Conservation (phyloP, 2,888 invertebrate genomes). For the Callyntrura sp. region DNA sequence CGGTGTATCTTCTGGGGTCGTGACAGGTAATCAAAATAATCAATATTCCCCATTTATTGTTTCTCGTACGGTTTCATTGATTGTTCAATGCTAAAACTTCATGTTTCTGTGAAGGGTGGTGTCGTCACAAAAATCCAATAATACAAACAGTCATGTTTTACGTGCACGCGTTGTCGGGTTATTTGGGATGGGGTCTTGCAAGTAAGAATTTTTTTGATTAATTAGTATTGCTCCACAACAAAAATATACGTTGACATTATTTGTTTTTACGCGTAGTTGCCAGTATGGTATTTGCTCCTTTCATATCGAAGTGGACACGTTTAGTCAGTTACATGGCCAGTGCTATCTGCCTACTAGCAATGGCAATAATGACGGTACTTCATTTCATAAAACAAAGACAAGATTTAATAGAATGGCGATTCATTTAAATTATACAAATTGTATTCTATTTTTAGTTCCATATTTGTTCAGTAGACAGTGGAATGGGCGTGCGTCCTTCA, state of each 20-base stretch:
- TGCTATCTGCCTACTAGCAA: constrained; percentile 68
- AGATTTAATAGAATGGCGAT: too few relatives aligned
- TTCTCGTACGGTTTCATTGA: too few relatives aligned
- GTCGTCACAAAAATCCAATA: constrained; percentile 56
- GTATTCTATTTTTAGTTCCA: constrained; percentile 43
- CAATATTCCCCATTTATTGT: too few relatives aligned
- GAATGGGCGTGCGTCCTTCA: constrained; percentile 55
- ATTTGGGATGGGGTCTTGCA: constrained; percentile 71
- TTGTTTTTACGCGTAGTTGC: too few relatives aligned
- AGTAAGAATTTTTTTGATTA: constrained; percentile 30
- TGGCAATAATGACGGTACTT: constrained; percentile 72
- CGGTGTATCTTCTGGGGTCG: constrained; percentile 65
- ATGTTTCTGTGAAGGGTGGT: constrained; percentile 65
- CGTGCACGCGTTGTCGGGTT: constrained; percentile 65
- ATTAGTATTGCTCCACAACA: not conserved
- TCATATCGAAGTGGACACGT: constrained; percentile 47
- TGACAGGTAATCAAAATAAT: constrained; percentile 48
- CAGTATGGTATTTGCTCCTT: constrained; percentile 65
- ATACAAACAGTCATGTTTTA: constrained; percentile 55
- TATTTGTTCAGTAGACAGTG: constrained; percentile 61
- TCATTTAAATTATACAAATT: too few relatives aligned
- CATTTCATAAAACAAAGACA: too few relatives aligned
- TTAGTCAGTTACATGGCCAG: constrained; percentile 64
- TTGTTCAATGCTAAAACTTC: too few relatives aligned
- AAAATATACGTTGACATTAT: too few relatives aligned